Base-by-base conservation (phyloP, 2,113 vertebrate genomes). In the Athene noctua region DNA sequence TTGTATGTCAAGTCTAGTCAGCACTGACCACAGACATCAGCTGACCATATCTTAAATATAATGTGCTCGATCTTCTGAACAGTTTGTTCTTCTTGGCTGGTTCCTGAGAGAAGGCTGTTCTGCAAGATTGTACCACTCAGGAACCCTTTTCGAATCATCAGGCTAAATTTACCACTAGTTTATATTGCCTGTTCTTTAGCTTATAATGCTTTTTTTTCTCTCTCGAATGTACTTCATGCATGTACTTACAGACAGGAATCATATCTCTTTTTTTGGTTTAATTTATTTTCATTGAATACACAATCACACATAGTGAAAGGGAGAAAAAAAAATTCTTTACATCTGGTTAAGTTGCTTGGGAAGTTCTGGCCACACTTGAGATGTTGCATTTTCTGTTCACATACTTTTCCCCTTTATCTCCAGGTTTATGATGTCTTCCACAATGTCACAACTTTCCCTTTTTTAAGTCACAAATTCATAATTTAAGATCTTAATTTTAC, bases 241-340 rank as follows among this genome's bases (percentile, higher is more conserved):
- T 10, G 13, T 58, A 36, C 20, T 40, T 32, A 34, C 1, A 22
- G 32, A 40, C 5, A 23, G 25, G 22, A 52, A 88, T 42, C 2
- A 6, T 19, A 17, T 12, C 2, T 27, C 9, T 47, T 29, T 80
- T 34, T 21, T 52, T 54, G 34, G 3, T 10, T 57, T 77, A 9
- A 13, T 51, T 86, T 65, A 26, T 47, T 74, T 85, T 3, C 18
- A 30, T 19, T 63, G 15, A 42, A 44, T 57, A 36, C 9, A 30
- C 2, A 5, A 30, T 30, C 3, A 2, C 38, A 63, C 0, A 0
- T 26, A 30, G 9, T 34, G 21, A 62, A 55, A 75, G 46, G 6
- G 11, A 4, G 7, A 9, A 55, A 47, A 34, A 54, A 12, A 3
- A 6, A 4, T 7, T 47, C 6, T 47, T 51, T 46, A 51, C 13